Evolutionary conservation across 2,113 vertebrate species (phyloP).

Genomic region (Geococcyx californianus): DNA sequence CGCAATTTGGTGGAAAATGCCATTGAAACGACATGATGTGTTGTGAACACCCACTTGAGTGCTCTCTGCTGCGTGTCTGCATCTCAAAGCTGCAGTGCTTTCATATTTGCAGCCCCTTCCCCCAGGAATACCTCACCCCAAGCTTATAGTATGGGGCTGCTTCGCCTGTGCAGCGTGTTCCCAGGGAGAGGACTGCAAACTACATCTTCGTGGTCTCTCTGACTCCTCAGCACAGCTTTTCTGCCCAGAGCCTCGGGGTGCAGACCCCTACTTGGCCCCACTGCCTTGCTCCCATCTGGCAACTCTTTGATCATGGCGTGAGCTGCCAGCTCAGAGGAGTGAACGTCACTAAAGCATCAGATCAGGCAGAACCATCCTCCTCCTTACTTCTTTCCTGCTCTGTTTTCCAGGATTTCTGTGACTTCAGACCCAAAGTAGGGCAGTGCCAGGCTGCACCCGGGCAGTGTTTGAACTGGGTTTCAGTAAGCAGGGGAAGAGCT

Average conservation of each 20-base stretch:
- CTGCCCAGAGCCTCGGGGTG: not conserved
- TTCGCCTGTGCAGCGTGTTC: not conserved
- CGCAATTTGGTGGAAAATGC: slow-evolving; percentile 41
- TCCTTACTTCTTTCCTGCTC: not conserved
- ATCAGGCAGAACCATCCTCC: not conserved
- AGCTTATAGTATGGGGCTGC: not conserved
- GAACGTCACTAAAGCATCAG: not conserved
- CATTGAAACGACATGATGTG: not conserved
- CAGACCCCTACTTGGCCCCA: not conserved
- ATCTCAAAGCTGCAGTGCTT: not conserved
- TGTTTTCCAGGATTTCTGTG: not conserved
- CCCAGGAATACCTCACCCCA: not conserved
- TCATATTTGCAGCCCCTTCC: slow-evolving; percentile 1
- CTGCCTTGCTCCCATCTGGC: not conserved
- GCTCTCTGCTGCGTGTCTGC: not conserved
- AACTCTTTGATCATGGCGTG: not conserved
- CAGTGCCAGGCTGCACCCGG: not conserved
- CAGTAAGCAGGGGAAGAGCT: not conserved
- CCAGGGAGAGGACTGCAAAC: not conserved
- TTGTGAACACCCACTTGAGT: slow-evolving; percentile 28
- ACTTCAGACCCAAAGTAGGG: not conserved
- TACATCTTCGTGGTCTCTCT: fast-evolving
- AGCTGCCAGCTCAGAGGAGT: not conserved
- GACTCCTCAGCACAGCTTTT: not conserved
- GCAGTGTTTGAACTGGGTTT: not conserved